phyloP scores from a whole-genome alignment of 2,797 vertebrate species.

The Pseudocheirus occidentalis region DNA sequence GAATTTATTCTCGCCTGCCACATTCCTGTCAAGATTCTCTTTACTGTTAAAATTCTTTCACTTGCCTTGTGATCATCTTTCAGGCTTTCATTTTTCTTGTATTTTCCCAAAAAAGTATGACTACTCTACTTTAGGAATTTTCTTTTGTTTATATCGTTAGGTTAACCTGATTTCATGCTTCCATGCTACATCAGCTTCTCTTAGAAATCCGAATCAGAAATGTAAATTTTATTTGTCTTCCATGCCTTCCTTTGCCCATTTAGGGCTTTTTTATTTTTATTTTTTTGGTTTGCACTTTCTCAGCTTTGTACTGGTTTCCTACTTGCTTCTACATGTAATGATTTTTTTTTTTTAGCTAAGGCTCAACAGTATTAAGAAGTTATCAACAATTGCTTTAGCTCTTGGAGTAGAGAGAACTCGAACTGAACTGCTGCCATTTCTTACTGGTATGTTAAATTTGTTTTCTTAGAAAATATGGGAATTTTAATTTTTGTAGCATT shows the following conservation, averaged over 20 bases:
- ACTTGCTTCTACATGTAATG: not conserved
- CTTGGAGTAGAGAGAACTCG: slow-evolving; percentile 85
- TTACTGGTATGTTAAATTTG: slow-evolving; percentile 80
- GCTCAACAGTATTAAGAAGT: slow-evolving; percentile 86
- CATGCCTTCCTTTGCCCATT: not conserved
- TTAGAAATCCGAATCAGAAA: slow-evolving; percentile 6
- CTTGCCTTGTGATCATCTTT: slow-evolving; percentile 10
- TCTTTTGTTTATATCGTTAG: not conserved
- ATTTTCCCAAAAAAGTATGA: not conserved
- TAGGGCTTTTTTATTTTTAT: not conserved
- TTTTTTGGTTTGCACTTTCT: slow-evolving; percentile 35
- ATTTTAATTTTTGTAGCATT: slow-evolving; percentile 39
- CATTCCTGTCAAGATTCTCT: not conserved
- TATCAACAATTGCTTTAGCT: slow-evolving; percentile 85
- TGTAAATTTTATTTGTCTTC: not conserved
- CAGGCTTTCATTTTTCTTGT: slow-evolving; percentile 43
- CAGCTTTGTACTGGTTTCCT: slow-evolving; percentile 2
- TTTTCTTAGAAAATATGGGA: slow-evolving; percentile 2
- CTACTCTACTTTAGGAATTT: not conserved
- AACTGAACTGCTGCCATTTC: slow-evolving; percentile 85
- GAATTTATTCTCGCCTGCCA: slow-evolving; percentile 23
- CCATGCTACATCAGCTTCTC: not conserved
- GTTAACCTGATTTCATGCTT: not conserved
- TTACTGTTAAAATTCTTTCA: not conserved
- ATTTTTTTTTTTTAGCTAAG: slow-evolving; percentile 76